A percentile compares a stretch with the other conserved stretches of the same genome.
These are phyloP conservation scores for Urocolius indicus DNA, from an alignment of 2,113 vertebrate species.

Conservation along the genomic window DNA sequence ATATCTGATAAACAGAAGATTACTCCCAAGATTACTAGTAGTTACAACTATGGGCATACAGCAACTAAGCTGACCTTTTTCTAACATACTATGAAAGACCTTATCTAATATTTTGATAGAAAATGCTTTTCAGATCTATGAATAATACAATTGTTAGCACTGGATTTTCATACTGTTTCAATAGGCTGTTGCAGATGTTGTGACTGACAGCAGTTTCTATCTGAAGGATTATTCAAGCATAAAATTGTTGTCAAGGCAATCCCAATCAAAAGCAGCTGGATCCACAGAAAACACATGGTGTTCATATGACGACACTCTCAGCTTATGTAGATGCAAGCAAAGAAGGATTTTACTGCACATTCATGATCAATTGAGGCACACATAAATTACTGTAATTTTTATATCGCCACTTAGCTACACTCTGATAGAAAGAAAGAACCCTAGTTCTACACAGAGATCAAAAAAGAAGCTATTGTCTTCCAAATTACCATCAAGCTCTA, in stretches of 20 bases:
- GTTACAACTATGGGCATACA: neutral
- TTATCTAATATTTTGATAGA: neutral
- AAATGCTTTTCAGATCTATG: neutral
- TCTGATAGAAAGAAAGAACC: conserved; percentile 45
- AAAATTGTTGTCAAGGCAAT: conserved; percentile 55
- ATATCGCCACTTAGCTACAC: neutral
- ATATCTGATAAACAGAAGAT: neutral
- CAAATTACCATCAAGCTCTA: conserved; percentile 41
- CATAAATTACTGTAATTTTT: conserved; percentile 53
- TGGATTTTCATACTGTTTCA: neutral
- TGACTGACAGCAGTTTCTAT: conserved; percentile 37
- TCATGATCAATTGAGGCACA: conserved; percentile 7
- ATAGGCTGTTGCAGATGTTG: conserved; percentile 11
- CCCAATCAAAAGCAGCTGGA: conserved; percentile 31
- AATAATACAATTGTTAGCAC: neutral
- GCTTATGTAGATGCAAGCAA: neutral
- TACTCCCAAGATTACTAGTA: neutral
- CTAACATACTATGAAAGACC: neutral
- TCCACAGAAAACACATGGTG: conserved; percentile 26
- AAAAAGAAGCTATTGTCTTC: conserved; percentile 63
- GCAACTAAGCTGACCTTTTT: neutral
- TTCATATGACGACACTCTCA: neutral
- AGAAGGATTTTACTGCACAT: conserved; percentile 28
- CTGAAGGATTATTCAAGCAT: conserved; percentile 14
- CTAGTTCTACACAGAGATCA: conserved; percentile 45